Percentiles rank a stretch among this genome's conserved stretches.
These are phyloP conservation scores for Caenorhabditis sp. DNA, from an alignment of 2,888 invertebrate genomes.

Conservation along the genomic window DNA sequence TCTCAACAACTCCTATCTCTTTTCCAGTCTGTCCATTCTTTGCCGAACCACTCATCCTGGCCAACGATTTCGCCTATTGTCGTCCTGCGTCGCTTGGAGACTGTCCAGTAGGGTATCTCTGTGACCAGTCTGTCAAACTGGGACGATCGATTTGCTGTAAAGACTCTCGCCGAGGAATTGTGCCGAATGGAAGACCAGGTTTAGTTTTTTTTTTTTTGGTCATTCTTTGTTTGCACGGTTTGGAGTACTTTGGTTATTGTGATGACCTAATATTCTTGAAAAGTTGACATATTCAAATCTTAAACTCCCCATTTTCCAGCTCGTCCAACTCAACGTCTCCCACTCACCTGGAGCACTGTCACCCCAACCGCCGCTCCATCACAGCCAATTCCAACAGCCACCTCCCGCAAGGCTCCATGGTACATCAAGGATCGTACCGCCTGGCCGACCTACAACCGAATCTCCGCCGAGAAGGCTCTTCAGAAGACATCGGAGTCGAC, in stretches of 20 bases:
- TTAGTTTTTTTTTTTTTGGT: slow-evolving; percentile 2
- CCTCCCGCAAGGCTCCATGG: slow-evolving; percentile 78
- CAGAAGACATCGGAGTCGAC: slow-evolving; percentile 56
- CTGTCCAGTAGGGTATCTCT: slow-evolving; percentile 81
- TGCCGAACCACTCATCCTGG: slow-evolving; percentile 78
- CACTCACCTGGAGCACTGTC: slow-evolving; percentile 78
- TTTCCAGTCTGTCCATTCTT: slow-evolving; percentile 81
- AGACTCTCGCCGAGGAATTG: slow-evolving; percentile 70
- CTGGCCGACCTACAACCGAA: slow-evolving; percentile 75
- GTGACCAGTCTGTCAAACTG: slow-evolving; percentile 79
- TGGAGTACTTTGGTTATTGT: not conserved
- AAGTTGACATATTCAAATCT: not conserved
- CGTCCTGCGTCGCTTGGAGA: slow-evolving; percentile 78
- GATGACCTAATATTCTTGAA: not conserved
- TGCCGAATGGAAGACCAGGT: slow-evolving; percentile 68
- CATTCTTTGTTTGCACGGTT: slow-evolving; percentile 13
- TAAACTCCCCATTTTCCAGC: slow-evolving; percentile 43
- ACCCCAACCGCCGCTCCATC: slow-evolving; percentile 75
- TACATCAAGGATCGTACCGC: slow-evolving; percentile 78
- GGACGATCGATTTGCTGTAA: slow-evolving; percentile 81
- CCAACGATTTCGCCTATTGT: slow-evolving; percentile 80
- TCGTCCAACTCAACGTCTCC: slow-evolving; percentile 70
- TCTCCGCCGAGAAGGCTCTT: slow-evolving; percentile 67
- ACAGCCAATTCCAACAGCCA: slow-evolving; percentile 56
- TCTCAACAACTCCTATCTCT: slow-evolving; percentile 25